Conservation (phyloP, 2,888 invertebrate genomes). For the Eristalinus aeneus region DNA sequence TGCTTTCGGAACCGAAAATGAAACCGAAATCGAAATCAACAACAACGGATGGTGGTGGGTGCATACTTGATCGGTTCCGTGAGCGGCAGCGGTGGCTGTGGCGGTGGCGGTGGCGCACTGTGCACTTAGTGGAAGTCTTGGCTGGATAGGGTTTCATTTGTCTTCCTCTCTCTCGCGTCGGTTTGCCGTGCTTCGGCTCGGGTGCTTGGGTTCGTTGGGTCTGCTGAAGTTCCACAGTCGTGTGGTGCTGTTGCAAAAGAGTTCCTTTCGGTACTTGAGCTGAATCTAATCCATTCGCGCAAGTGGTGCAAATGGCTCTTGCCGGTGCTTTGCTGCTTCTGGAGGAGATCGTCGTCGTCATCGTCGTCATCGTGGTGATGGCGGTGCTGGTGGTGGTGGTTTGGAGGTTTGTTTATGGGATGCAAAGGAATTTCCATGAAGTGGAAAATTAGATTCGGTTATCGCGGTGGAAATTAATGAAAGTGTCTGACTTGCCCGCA, state of each 20-base stretch:
- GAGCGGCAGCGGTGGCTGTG: constrained; percentile 11
- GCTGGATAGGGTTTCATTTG: constrained; percentile 69
- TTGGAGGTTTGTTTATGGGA: constrained; percentile 48
- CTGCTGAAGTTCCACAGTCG: neutral
- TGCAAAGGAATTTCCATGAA: constrained; percentile 65
- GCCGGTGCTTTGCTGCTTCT: neutral
- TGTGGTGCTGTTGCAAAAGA: constrained; percentile 58
- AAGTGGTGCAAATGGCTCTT: constrained; percentile 43
- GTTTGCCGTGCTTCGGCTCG: neutral
- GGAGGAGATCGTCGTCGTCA: neutral
- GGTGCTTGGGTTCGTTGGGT: neutral
- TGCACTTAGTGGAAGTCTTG: constrained; percentile 33
- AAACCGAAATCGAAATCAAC: constrained; percentile 46
- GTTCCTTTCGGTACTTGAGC: constrained; percentile 69
- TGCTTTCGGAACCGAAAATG: constrained; percentile 61
- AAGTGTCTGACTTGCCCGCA: constrained; percentile 50
- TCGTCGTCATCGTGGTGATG: neutral
- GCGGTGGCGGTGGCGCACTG: constrained; percentile 1
- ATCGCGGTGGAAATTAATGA: constrained; percentile 66
- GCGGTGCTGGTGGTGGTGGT: constrained; percentile 6
- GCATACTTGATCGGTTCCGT: constrained; percentile 58
- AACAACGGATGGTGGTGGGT: constrained; percentile 22
- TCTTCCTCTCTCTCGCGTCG: constrained; percentile 37
- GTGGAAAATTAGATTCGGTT: constrained; percentile 69
- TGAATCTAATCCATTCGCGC: constrained; percentile 69